Base-by-base conservation (phyloP, 2,888 invertebrate genomes). In the Archips crataeganus region DNA sequence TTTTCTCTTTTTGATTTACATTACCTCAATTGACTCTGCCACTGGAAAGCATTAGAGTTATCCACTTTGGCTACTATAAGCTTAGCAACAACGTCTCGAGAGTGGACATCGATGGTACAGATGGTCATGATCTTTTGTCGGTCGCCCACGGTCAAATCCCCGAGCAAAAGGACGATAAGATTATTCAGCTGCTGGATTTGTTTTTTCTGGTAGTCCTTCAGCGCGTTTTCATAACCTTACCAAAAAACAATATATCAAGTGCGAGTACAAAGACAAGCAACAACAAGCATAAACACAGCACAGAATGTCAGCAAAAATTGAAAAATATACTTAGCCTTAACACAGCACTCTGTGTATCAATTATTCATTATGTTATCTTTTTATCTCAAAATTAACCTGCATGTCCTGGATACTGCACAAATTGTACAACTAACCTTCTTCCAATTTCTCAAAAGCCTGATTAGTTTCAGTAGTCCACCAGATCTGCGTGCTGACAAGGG, bases 71-170 rank as follows among this genome's bases (percentile, higher is more conserved):
- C 96, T 0, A 93, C 78, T 71, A 99, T 98, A 85, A 99, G 96
- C 86, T 98, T 98, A 0, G 97, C 96, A 0, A 99, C 98, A 8
- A 99, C 98, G 87, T 99, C 99, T 83, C 99, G 95, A 4, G 98
- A 98, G 85, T 99, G 99, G 1, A 99, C 99, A 86, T 98, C 98
- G 75, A 98, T 98, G 3, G 99, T 99, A 90, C 99, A 99, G 82
- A 99, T 97, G 0, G 99, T 98, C 98, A 98, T 99, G 81, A 99
- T 98, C 90, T 99, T 99, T 89, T 98, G 98, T 13, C 99, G 95
- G 81, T 98, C 98, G 1, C 97, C 97, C 0, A 96, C 95, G 0
- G 96, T 96, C 76, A 99, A 91, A 79, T 98, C 98, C 0, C 98
- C 98, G 78, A 99, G 91, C 69, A 99, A 90, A 69, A 98, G 93